Conservation (phyloP, 2,113 vertebrate species). For the Tylochromis polylepis region DNA sequence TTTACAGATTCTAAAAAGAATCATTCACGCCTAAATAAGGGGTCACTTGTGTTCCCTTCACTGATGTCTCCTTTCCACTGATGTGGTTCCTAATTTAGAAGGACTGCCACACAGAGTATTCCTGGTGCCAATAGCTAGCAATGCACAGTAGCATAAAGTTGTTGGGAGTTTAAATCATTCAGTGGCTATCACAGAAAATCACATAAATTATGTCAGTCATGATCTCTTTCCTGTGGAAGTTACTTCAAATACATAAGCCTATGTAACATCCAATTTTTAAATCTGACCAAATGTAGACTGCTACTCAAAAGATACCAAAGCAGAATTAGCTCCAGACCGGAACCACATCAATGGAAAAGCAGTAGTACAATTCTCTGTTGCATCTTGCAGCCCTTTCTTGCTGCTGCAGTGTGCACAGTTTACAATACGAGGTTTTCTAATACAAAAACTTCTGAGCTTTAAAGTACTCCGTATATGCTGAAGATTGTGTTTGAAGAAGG, state of each 20-base stretch:
- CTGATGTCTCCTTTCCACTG: neutral
- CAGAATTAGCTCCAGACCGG: neutral
- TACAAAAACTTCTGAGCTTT: neutral
- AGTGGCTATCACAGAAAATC: neutral
- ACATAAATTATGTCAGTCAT: neutral
- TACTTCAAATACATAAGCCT: neutral
- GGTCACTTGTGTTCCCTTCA: neutral
- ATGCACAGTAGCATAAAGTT: neutral
- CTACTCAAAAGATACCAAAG: neutral
- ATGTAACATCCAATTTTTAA: too few relatives aligned
- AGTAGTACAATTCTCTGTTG: neutral
- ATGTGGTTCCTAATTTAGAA: neutral
- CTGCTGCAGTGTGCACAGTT: neutral
- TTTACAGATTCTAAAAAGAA: neutral
- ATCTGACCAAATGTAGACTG: neutral
- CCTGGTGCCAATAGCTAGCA: accelerated
- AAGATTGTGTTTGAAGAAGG: neutral
- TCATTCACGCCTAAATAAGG: neutral
- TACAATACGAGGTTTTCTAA: neutral
- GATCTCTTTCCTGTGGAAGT: neutral
- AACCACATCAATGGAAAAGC: neutral
- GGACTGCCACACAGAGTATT: neutral
- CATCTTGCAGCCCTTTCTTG: neutral
- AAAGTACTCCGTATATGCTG: neutral
- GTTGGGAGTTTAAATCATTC: neutral